Evolutionary conservation across 1,140 invertebrate genomes (phyloP).

Genomic region (Mya arenaria): DNA sequence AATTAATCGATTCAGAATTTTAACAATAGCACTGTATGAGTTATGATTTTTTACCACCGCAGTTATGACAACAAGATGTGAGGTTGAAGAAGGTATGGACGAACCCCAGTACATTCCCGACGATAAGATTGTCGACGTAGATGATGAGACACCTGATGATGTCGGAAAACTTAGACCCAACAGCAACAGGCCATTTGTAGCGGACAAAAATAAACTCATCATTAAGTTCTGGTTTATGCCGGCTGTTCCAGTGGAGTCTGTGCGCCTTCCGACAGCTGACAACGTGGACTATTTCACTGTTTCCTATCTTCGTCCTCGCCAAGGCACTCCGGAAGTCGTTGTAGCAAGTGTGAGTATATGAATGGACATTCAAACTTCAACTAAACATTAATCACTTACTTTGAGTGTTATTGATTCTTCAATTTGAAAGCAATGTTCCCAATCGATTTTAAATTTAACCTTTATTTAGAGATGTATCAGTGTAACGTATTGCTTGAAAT

Average conservation of each 20-base stretch:
- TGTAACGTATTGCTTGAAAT: too few species aligned
- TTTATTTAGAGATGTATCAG: too few species aligned
- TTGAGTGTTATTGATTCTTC: too few species aligned
- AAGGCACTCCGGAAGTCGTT: not conserved
- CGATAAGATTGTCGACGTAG: slow-evolving; percentile 1
- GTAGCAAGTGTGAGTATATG: not conserved
- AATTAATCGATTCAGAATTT: too few species aligned
- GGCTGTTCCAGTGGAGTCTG: not conserved
- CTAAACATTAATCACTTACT: too few species aligned
- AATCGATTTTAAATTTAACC: too few species aligned
- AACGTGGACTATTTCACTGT: slow-evolving; percentile 15
- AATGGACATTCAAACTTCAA: not conserved
- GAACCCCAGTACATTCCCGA: slow-evolving; percentile 19
- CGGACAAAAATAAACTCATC: not conserved
- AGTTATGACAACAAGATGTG: slow-evolving; percentile 9
- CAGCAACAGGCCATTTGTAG: not conserved
- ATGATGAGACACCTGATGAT: not conserved
- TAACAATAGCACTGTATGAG: too few species aligned
- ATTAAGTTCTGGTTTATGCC: not conserved
- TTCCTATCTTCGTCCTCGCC: not conserved
- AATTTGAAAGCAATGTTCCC: too few species aligned
- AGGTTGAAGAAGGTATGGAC: slow-evolving; percentile 22
- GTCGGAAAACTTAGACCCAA: slow-evolving; percentile 1
- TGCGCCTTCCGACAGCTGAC: not conserved
- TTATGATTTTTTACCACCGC: too few species aligned